Base-by-base conservation (phyloP, 1,140 invertebrate species). In the Zaprionus tsacasi region DNA sequence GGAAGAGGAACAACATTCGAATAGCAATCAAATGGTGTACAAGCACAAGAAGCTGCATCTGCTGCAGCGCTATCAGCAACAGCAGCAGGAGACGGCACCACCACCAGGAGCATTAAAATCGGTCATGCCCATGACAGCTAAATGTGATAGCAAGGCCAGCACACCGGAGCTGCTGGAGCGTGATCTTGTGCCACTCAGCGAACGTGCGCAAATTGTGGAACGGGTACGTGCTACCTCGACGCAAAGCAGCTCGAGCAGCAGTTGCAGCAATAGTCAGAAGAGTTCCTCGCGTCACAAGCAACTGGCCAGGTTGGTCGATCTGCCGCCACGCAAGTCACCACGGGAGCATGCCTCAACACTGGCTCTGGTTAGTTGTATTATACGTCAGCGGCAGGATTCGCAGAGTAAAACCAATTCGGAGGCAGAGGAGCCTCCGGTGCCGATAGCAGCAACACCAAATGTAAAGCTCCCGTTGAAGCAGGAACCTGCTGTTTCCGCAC, bases 301-400 rank as follows among this genome's bases (percentile, higher is more conserved):
- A 91, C 35, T 93, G 56, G 92, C 40, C 68, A 91, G 72, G 72
- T 92, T 60, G 63, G 89, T 63, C 3, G 93, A 95, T 59, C 93
- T 94, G 70, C 96, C 96, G 1, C 96, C 96, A 0, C 93, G 96
- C n/a, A 97, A 97, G 81, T 97, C 96, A 3, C 97, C 97, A 0
- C 93, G 97, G 33, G 97, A 97, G 90, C 97, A 97, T 82, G 96
- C 96, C 0, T 97, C 96, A 0, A 97, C 97, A 0, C 91, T 97
- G 38, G 97, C 96, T 0, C 96, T 97, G 64, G 94, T 97, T 70
- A 96, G 95, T 61, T 95, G 95, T 57, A 89, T 96, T 30, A 92
- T 95, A 11, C 93, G 95, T 10, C 93, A 95, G 59, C 91, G 94
- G 25, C 94, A 94, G 64, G 91, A 92, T 64, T 92, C 90, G 4